phyloP scores from a whole-genome alignment of 1,140 invertebrate species.

The Listronotus bonariensis region DNA sequence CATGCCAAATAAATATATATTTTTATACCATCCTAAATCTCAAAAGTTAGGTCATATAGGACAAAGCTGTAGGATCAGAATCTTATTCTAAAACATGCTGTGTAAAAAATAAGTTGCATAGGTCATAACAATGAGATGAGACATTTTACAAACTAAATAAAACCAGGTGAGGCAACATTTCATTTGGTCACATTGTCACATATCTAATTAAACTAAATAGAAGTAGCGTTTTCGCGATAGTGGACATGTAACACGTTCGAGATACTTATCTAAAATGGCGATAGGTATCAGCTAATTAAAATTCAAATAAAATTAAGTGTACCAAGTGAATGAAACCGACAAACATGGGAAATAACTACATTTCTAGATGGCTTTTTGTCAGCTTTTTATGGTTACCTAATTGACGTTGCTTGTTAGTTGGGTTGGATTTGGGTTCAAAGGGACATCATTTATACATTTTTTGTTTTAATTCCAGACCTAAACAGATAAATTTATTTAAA shows the following conservation, averaged over 20 bases:
- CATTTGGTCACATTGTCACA: not conserved
- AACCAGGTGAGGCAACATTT: not conserved
- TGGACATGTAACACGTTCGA: slow-evolving; percentile 1
- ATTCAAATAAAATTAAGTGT: slow-evolving; percentile 16
- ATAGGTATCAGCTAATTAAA: slow-evolving; percentile 13
- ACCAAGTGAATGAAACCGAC: slow-evolving; percentile 8
- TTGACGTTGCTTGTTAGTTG: not conserved
- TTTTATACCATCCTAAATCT: too few relatives aligned
- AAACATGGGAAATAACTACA: slow-evolving; percentile 10
- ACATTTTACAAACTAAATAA: slow-evolving; percentile 1
- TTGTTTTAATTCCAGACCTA: too few relatives aligned
- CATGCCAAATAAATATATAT: too few relatives aligned
- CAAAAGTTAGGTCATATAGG: too few relatives aligned
- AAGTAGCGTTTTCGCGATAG: not conserved
- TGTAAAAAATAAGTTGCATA: too few relatives aligned
- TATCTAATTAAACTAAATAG: slow-evolving; percentile 6
- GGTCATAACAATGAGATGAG: not conserved
- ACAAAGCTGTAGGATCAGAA: too few relatives aligned
- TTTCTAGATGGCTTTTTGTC: slow-evolving; percentile 5
- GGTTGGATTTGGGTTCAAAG: too few relatives aligned
- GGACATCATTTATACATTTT: too few relatives aligned
- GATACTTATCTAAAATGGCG: slow-evolving; percentile 8
- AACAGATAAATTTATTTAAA: too few relatives aligned
- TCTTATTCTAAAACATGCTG: too few relatives aligned
- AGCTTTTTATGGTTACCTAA: not conserved